These are phyloP conservation scores for Drosophila watanabei DNA, from an alignment of 1,140 invertebrate genomes.

Conservation along the genomic window DNA sequence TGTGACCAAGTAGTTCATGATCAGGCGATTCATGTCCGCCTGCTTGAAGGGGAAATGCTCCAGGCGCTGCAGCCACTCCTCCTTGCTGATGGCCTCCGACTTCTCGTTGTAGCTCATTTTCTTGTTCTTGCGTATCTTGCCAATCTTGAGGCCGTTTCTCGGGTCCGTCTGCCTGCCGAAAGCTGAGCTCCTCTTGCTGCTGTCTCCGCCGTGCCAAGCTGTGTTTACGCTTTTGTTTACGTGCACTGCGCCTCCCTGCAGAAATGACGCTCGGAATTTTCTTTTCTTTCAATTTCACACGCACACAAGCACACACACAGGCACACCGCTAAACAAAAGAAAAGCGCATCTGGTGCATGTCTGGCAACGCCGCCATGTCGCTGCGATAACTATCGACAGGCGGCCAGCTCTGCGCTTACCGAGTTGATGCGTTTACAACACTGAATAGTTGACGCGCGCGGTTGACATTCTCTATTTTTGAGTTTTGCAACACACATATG, in stretches of 20 bases:
- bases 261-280: slow-evolving; percentile 48
- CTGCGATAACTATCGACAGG: neutral
- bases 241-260: slow-evolving; percentile 5
- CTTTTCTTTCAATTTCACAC: slow-evolving; percentile 30
- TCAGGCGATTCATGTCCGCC: slow-evolving; percentile 97
- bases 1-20: slow-evolving; percentile 99
- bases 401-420: neutral
- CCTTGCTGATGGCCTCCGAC: slow-evolving; percentile 76
- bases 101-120: slow-evolving; percentile 85
- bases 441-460: too few relatives aligned
- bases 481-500: neutral
- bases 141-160: slow-evolving; percentile 86
- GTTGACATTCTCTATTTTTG: neutral
- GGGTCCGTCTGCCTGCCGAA: slow-evolving; percentile 16
- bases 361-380: slow-evolving; percentile 4
- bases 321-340: slow-evolving; percentile 11
- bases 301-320: neutral
- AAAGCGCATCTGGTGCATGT: neutral
- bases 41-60: slow-evolving; percentile 94
- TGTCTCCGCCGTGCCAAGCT: neutral
- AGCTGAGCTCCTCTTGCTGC: slow-evolving; percentile 8
- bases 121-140: slow-evolving; percentile 91
- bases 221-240: slow-evolving; percentile 19
- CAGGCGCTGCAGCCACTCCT: slow-evolving; percentile 90
- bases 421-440: too few relatives aligned